Conservation (phyloP, 2,113 vertebrate species). For the Probosciger aterrimus region DNA sequence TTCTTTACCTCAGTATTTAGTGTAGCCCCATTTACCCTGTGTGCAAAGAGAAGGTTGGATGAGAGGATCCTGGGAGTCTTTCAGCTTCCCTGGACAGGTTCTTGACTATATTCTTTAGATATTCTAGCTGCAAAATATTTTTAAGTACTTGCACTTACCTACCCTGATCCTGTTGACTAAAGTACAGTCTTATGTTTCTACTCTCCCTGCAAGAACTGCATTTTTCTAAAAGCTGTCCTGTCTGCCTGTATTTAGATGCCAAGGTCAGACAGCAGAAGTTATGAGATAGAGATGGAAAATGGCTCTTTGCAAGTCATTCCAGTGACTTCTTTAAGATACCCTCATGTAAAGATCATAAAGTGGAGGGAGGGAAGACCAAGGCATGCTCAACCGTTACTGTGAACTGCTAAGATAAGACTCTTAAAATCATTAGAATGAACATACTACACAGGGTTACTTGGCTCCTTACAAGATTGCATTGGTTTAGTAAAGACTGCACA, state of each 20-base stretch:
- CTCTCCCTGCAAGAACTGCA: rapidly evolving
- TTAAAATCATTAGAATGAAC: background rate
- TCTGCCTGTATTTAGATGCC: background rate
- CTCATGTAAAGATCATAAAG: background rate
- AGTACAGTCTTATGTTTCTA: background rate
- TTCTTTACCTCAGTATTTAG: background rate
- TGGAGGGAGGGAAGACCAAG: background rate
- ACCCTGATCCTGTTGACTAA: background rate
- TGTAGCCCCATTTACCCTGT: background rate
- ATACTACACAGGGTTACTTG: background rate
- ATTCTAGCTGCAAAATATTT: background rate
- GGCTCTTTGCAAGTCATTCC: background rate
- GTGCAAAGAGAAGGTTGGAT: background rate
- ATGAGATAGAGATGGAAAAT: background rate
- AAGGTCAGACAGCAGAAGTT: background rate
- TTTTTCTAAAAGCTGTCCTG: background rate
- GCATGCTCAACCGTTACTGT: background rate
- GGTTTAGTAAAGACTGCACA: background rate
- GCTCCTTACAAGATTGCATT: background rate
- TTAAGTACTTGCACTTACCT: background rate
- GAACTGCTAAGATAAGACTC: background rate
- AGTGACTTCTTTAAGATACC: background rate
- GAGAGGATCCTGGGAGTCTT: background rate
- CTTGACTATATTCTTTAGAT: background rate
- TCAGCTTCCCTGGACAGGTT: background rate